Evolutionary conservation across 2,888 invertebrate genomes (phyloP), one percentile per base, ranked within the genome.

Genomic region (Hydriomena furcata): DNA sequence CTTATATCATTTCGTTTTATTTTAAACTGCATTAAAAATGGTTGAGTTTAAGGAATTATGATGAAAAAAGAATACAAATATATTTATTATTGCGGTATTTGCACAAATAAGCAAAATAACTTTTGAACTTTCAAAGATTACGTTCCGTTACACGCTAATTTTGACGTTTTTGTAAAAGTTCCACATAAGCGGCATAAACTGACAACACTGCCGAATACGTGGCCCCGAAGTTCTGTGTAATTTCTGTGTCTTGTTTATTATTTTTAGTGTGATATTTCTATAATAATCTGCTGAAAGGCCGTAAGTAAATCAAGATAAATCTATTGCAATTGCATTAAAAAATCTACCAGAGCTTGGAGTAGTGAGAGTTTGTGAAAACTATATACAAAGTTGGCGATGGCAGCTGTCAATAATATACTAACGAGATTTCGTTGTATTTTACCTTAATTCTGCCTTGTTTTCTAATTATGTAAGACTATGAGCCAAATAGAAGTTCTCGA

Each of bases 181-280:
- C 91, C 91, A 91, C 91, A 91, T 91, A 86, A 76, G 83, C 87
- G 79, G 65, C 70, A 65, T 68, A 52, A 52, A 55, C 76, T 89
- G 89, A 82, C 89, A 89, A 86, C 86, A 84, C 85, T 65, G 77
- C 71, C 73, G 79, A 81, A 90, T 90, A 90, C 90, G 90, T 90
- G 90, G 91, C 90, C 87, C 79, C 77, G 75, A 76, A 73, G 76
- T 77, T 79, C 64, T 77, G 68, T 73, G 81, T 71, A 76, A 70
- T 75, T 76, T 70, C 65, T 75, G 80, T 71, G 70, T 71, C 79
- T 85, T 88, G 86, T 89, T 88, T 87, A 85, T 85, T 57, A 84
- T 86, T 86, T 84, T 84, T 77, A 77, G 67, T 79, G 75, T 68
- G 75, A 61, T 75, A 82, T 71, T 83, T 80, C 76, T 67, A 59